A percentile compares a stretch with the other conserved stretches of the same genome.
Conservation (phyloP, 2,888 invertebrate genomes). For the Thymelicus sylvestris region DNA sequence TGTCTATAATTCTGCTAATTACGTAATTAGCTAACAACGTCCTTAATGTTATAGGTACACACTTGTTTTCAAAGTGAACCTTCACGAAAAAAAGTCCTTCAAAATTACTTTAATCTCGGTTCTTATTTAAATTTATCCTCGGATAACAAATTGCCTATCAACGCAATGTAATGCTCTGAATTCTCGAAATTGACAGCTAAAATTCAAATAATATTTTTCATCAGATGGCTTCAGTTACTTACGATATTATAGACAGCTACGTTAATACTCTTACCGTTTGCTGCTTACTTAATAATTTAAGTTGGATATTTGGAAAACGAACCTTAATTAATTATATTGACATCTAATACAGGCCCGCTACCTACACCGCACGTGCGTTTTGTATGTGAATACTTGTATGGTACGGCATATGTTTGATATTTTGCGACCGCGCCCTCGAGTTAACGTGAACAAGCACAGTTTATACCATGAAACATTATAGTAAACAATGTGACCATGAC, state of each 20-base stretch:
- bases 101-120: neutral
- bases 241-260: neutral
- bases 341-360: no score
- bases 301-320: neutral
- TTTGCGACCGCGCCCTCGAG: no score
- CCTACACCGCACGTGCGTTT: no score
- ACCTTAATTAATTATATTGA: no score
- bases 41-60: no score
- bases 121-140: conserved; percentile 1
- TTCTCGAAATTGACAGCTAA: conserved; percentile 1
- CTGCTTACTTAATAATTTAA: neutral
- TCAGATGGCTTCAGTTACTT: neutral
- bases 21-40: neutral
- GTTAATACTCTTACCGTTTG: neutral
- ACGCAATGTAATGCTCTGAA: neutral
- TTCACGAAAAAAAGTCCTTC: neutral
- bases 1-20: neutral
- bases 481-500: no score
- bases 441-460: no score
- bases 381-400: no score
- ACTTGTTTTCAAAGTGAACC: neutral
- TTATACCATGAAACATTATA: no score
- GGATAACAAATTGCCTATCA: conserved; percentile 1
- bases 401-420: no score
- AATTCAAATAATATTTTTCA: conserved; percentile 1